phyloP scores from a whole-genome alignment of 2,888 invertebrate genomes.

The Dyspetes luteomarginatus region DNA sequence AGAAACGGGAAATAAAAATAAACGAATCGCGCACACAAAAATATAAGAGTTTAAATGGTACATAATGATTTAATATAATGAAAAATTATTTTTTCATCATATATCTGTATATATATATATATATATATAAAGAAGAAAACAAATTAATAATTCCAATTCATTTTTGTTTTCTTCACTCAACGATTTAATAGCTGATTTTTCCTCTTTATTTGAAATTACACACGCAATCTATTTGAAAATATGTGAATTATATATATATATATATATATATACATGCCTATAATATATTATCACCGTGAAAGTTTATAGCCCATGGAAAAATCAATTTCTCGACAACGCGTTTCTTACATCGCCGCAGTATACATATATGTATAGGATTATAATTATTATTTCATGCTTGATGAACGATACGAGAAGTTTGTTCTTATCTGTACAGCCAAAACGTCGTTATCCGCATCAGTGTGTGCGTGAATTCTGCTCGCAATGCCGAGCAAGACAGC shows the following conservation, averaged over 20 bases:
- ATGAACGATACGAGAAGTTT: constrained; percentile 43
- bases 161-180: not conserved
- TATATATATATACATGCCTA: too few relatives aligned
- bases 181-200: not conserved
- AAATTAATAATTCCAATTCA: not conserved
- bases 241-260: not conserved
- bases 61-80: not conserved
- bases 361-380: constrained; percentile 1
- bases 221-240: not conserved
- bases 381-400: constrained; percentile 37
- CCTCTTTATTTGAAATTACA: not conserved
- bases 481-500: constrained; percentile 28
- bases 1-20: not conserved
- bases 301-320: constrained; percentile 23
- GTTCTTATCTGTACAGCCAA: constrained; percentile 30
- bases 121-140: not conserved
- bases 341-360: constrained; percentile 9
- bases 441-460: constrained; percentile 17
- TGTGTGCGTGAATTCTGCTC: constrained; percentile 4
- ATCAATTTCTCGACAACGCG: constrained; percentile 37
- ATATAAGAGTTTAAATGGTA: not conserved
- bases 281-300: constrained; percentile 7
- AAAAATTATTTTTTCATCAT: not conserved
- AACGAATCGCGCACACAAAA: not conserved
- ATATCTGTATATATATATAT: not conserved